phyloP scores from a whole-genome alignment of 1,140 invertebrate species.

The Brevipalpus yothersi region DNA sequence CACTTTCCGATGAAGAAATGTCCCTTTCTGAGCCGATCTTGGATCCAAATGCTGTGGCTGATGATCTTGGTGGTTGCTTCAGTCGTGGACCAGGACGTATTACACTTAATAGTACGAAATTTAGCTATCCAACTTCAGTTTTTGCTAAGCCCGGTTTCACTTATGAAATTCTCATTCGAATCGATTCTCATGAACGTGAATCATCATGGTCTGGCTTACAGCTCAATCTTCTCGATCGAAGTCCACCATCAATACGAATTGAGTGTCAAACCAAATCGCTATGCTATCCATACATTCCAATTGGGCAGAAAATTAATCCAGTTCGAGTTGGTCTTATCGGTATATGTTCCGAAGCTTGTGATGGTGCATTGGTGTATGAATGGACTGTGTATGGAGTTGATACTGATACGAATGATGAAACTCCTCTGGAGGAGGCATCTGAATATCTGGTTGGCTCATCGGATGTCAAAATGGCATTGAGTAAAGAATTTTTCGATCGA shows the following conservation, averaged over 20 bases:
- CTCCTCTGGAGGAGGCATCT: constrained; percentile 11
- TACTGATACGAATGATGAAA: constrained; percentile 11
- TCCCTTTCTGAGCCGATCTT: constrained; percentile 12
- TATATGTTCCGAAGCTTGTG: constrained; percentile 15
- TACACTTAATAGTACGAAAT: constrained; percentile 9
- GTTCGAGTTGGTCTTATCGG: constrained; percentile 16
- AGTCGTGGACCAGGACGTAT: constrained; percentile 15
- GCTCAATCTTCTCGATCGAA: constrained; percentile 13
- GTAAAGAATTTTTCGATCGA: constrained; percentile 15
- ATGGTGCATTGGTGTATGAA: constrained; percentile 14
- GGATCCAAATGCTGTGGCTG: constrained; percentile 9
- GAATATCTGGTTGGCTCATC: constrained; percentile 14
- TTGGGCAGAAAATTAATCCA: constrained; percentile 17
- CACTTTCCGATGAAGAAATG: constrained; percentile 11
- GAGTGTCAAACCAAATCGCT: constrained; percentile 15
- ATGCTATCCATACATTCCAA: constrained; percentile 15
- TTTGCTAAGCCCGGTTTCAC: constrained; percentile 13
- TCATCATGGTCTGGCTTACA: constrained; percentile 15
- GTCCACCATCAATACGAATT: constrained; percentile 14
- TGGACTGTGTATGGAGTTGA: constrained; percentile 16
- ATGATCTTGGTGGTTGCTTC: constrained; percentile 15
- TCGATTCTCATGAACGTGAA: constrained; percentile 14
- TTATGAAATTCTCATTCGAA: constrained; percentile 14
- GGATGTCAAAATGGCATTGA: constrained; percentile 16
- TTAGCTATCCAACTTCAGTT: constrained; percentile 14